These are phyloP conservation scores for Conops quadrifasciatus DNA, from an alignment of 2,888 invertebrate species.

Conservation along the genomic window DNA sequence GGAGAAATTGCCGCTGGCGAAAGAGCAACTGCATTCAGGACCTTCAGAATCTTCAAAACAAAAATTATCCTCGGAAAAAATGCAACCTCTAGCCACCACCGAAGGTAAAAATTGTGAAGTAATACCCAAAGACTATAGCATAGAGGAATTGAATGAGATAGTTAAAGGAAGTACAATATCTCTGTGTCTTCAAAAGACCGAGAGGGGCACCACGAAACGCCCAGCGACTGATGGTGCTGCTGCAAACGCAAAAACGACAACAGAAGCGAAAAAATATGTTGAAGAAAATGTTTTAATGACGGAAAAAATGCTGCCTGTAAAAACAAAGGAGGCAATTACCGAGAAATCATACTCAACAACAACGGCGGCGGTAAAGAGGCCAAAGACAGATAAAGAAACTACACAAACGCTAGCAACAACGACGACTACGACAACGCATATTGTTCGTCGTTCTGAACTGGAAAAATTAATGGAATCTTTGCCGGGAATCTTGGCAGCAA, in stretches of 20 bases:
- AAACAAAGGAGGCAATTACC: background rate
- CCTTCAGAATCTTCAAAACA: background rate
- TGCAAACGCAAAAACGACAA: background rate
- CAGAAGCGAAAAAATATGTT: background rate
- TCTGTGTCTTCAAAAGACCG: no score
- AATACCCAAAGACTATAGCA: background rate
- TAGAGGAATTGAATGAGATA: background rate
- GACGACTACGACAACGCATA: background rate
- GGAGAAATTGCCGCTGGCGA: background rate
- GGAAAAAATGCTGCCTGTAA: no score
- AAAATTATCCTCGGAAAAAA: background rate
- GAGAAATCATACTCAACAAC: background rate
- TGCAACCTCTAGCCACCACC: background rate
- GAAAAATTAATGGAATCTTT: slow-evolving; percentile 41
- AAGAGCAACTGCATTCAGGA: no score
- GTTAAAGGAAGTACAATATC: no score
- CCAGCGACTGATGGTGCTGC: no score
- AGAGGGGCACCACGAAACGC: no score
- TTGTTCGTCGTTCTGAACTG: slow-evolving; percentile 31
- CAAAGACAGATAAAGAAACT: background rate
- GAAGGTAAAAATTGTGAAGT: background rate
- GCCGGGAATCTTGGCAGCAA: slow-evolving; percentile 35
- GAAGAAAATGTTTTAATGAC: no score
- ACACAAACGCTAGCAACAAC: background rate
- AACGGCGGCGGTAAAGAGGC: background rate